phyloP scores from a whole-genome alignment of 2,888 invertebrate genomes.

The Lottia scabra region DNA sequence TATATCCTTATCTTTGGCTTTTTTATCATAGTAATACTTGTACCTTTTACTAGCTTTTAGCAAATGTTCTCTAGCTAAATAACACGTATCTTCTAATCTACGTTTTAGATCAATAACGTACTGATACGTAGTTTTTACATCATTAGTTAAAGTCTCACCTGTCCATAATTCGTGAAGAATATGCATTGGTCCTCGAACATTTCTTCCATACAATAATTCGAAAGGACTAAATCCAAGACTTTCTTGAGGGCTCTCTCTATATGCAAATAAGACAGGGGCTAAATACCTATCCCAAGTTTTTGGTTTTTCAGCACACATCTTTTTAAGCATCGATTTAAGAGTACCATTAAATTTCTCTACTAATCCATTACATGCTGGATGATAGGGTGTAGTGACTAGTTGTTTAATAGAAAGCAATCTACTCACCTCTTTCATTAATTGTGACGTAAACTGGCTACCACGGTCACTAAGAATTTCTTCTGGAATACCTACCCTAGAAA shows the following conservation, averaged over 20 bases:
- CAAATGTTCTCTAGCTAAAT: constrained; percentile 25
- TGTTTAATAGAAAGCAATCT: constrained; percentile 13
- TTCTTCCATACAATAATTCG: constrained; percentile 25
- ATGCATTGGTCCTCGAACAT: constrained; percentile 26
- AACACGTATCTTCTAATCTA: constrained; percentile 14
- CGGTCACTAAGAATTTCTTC: constrained; percentile 36
- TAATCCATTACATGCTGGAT: constrained; percentile 23
- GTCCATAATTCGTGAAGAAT: constrained; percentile 18
- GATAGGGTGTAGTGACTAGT: constrained; percentile 22
- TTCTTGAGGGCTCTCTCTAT: constrained; percentile 27
- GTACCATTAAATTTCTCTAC: constrained; percentile 26
- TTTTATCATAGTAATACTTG: constrained; percentile 24
- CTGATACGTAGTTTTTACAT: not conserved
- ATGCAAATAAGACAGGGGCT: constrained; percentile 27
- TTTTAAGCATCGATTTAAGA: constrained; percentile 33
- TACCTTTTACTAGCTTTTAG: constrained; percentile 7
- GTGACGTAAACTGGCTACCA: constrained; percentile 38
- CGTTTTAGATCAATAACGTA: constrained; percentile 19
- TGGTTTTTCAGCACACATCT: constrained; percentile 28
- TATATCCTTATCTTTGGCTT: constrained; percentile 17
- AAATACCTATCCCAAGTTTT: constrained; percentile 40
- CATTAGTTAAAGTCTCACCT: not conserved
- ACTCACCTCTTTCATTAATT: constrained; percentile 30
- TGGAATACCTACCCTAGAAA: constrained; percentile 31
- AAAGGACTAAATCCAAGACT: constrained; percentile 25